These are phyloP conservation scores for Serinus canaria DNA, from an alignment of 2,113 vertebrate genomes.

Conservation along the genomic window DNA sequence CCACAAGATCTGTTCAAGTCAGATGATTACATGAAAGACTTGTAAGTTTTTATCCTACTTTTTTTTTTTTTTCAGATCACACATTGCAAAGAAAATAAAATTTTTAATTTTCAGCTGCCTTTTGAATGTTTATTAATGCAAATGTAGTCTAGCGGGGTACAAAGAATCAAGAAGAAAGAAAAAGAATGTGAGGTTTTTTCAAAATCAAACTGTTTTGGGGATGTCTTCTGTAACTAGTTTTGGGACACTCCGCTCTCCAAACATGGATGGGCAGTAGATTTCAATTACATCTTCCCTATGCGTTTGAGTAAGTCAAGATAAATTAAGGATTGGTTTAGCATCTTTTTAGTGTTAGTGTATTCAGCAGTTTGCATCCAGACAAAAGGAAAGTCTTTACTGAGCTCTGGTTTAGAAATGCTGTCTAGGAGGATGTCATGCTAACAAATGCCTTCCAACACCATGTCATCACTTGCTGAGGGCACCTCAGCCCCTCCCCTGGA, in stretches of 20 bases:
- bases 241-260: not conserved
- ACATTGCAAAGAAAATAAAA: not conserved
- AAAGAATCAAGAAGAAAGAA: not conserved
- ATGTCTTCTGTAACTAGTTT: not conserved
- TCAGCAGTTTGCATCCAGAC: not conserved
- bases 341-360: not conserved
- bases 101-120: not conserved
- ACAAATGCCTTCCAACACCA: not conserved
- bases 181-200: fast-evolving
- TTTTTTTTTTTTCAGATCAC: not conserved
- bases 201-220: not conserved
- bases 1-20: not conserved
- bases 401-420: not conserved
- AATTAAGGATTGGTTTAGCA: not conserved
- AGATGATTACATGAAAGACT: not conserved
- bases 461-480: not conserved
- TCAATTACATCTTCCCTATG: not conserved
- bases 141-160: not conserved
- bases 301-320: not conserved
- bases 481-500: not conserved
- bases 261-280: not conserved
- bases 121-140: not conserved
- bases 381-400: not conserved
- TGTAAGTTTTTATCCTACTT: not conserved
- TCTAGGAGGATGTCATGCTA: too few species aligned